A percentile compares a stretch with the other conserved stretches of the same genome.
phyloP scores from a whole-genome alignment of 2,113 vertebrate species.

The Pyrgilauda ruficollis region DNA sequence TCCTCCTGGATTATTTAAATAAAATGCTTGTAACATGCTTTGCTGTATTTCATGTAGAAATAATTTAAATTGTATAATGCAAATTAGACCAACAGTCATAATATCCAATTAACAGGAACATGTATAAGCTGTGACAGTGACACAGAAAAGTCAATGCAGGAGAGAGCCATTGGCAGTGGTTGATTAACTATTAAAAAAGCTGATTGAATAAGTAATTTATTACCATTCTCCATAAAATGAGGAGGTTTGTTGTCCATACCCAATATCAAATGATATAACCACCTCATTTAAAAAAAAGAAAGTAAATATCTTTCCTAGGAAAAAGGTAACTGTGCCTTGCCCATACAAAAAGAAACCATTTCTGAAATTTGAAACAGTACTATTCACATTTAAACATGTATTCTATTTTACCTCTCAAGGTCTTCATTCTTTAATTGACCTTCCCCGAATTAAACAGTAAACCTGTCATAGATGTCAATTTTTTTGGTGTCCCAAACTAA shows the following conservation, averaged over 20 bases:
- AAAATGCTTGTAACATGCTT: background rate
- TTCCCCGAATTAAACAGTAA: background rate
- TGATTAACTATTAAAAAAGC: constrained; percentile 19
- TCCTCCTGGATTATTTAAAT: background rate
- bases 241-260: background rate
- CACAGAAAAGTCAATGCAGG: background rate
- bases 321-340: background rate
- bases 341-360: fast-evolving
- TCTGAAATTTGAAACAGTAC: background rate
- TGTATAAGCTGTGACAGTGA: background rate
- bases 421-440: background rate
- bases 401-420: background rate
- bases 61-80: background rate
- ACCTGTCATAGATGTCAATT: background rate
- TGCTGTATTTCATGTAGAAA: background rate
- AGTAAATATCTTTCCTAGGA: background rate
- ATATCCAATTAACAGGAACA: background rate
- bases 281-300: background rate
- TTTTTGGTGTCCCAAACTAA: background rate
- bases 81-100: background rate
- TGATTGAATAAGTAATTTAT: constrained; percentile 23
- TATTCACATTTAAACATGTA: background rate
- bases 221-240: background rate
- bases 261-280: background rate
- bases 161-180: background rate